phyloP scores from a whole-genome alignment of 1,140 invertebrate species.

The Drosophila neocordata region DNA sequence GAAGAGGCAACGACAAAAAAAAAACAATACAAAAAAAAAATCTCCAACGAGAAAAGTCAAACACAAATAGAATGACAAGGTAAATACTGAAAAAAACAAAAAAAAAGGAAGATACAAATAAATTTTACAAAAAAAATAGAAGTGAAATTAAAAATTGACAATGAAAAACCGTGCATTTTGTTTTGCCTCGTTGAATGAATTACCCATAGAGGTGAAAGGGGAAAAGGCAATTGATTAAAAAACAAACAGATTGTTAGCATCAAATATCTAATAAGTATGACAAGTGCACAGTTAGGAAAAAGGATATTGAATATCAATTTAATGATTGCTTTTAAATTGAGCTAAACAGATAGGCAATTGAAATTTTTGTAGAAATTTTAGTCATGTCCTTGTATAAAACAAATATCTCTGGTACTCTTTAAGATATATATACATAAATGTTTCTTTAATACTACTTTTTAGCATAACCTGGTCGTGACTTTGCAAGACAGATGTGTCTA shows the following conservation, averaged over 20 bases:
- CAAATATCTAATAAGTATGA: conserved; percentile 7
- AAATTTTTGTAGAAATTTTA: no score
- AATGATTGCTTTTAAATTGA: background rate
- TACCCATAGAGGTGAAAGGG: background rate
- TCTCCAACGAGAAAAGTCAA: conserved; percentile 59
- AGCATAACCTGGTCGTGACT: no score
- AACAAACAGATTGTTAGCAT: background rate
- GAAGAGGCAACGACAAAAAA: conserved; percentile 44
- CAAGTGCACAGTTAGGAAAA: background rate
- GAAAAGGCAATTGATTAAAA: background rate
- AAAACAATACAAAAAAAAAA: conserved; percentile 31
- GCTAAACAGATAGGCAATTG: no score
- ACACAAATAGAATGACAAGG: conserved; percentile 63
- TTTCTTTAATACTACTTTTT: no score
- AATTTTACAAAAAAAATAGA: conserved; percentile 27
- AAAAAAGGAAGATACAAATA: conserved; percentile 18
- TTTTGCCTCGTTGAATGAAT: conserved; percentile 3
- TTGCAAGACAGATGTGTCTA: no score
- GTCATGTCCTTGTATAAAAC: no score
- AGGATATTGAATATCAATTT: background rate
- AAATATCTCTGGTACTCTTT: no score
- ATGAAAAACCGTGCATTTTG: conserved; percentile 38
- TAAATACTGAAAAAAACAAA: conserved; percentile 58
- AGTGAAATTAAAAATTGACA: conserved; percentile 35
- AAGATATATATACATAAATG: no score